phyloP scores from a whole-genome alignment of 2,888 invertebrate genomes.

The Halictus ligatus region DNA sequence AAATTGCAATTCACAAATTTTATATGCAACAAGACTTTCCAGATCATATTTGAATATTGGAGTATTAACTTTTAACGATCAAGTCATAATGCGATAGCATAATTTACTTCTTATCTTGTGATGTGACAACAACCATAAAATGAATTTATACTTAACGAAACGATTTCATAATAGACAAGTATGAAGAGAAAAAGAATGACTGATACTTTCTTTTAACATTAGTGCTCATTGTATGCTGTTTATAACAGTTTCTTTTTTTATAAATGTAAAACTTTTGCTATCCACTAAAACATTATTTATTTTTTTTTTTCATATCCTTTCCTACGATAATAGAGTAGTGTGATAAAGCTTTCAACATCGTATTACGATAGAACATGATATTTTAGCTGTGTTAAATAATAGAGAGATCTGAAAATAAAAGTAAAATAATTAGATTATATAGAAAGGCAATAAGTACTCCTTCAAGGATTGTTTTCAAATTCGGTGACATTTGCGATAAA shows the following conservation, averaged over 20 bases:
- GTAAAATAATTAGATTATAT: constrained; percentile 17
- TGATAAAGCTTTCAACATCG: constrained; percentile 15
- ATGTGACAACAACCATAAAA: constrained; percentile 29
- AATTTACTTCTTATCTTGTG: constrained; percentile 19
- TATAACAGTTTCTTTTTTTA: constrained; percentile 46
- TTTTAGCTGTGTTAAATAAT: background rate
- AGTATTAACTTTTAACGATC: constrained; percentile 14
- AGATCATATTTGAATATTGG: constrained; percentile 8
- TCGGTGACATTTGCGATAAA: background rate
- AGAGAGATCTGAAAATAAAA: constrained; percentile 12
- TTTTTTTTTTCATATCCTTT: constrained; percentile 47
- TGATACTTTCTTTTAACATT: constrained; percentile 41
- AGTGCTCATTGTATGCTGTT: constrained; percentile 35
- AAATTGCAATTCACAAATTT: constrained; percentile 45
- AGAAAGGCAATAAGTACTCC: constrained; percentile 20
- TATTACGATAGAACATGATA: background rate
- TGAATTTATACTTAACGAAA: constrained; percentile 25
- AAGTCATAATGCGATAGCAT: background rate
- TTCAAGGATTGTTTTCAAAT: constrained; percentile 14
- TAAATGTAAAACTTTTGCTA: constrained; percentile 50
- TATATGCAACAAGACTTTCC: constrained; percentile 23
- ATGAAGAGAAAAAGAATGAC: constrained; percentile 37
- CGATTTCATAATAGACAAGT: constrained; percentile 31
- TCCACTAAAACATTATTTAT: constrained; percentile 31
- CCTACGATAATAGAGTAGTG: constrained; percentile 11